Evolutionary conservation across 2,888 invertebrate species (phyloP).

Genomic region (Lasioglossum lativentre): DNA sequence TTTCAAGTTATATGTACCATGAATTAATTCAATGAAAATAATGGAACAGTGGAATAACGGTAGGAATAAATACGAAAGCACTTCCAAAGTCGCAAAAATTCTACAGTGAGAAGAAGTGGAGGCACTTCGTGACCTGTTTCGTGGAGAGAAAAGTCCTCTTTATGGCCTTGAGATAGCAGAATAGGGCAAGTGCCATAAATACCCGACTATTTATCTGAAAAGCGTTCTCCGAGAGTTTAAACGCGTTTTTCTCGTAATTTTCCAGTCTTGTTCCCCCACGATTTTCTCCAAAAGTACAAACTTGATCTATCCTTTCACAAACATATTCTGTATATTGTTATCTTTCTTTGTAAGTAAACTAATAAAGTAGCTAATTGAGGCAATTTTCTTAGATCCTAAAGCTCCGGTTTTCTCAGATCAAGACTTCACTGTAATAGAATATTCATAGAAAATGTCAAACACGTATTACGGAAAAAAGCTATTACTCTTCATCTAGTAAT

Average conservation of each 20-base stretch:
- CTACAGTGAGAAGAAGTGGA: not conserved
- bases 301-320: not conserved
- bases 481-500: no score
- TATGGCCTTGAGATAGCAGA: conserved; percentile 3
- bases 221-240: not conserved
- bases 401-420: no score
- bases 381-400: no score
- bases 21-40: not conserved
- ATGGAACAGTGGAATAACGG: not conserved
- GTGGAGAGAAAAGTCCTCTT: conserved; percentile 7
- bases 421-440: no score
- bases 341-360: no score
- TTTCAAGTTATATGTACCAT: not conserved
- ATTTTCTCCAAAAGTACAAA: not conserved
- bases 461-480: no score
- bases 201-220: conserved; percentile 2
- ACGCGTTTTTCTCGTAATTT: not conserved
- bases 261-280: not conserved
- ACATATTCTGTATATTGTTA: not conserved
- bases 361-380: no score
- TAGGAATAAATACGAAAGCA: not conserved
- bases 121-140: conserved; percentile 2
- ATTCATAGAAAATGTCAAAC: no score
- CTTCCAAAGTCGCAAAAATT: not conserved
- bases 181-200: conserved; percentile 11